Percentiles rank a stretch among this genome's conserved stretches.
phyloP scores from a whole-genome alignment of 1,140 invertebrate species.

The Ericerus pela region DNA sequence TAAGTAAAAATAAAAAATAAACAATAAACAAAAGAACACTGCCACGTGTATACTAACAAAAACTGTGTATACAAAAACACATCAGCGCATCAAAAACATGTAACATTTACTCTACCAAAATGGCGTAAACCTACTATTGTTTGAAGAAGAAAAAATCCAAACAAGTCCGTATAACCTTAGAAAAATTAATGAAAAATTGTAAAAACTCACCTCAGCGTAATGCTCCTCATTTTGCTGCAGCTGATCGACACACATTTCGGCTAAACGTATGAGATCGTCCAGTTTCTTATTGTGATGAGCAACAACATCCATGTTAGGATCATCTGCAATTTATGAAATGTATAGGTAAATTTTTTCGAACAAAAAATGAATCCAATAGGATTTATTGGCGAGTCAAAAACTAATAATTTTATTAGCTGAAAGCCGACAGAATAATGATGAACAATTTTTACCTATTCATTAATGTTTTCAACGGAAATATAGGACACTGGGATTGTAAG shows the following conservation, averaged over 20 bases:
- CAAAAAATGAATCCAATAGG: background rate
- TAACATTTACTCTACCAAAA: too few relatives aligned
- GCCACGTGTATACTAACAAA: background rate
- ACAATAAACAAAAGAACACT: background rate
- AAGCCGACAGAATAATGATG: too few relatives aligned
- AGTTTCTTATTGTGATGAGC: constrained; percentile 75
- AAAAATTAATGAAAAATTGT: too few relatives aligned
- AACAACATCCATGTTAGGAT: constrained; percentile 63
- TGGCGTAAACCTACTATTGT: too few relatives aligned
- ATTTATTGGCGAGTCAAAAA: background rate
- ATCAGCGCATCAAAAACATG: constrained; percentile 13
- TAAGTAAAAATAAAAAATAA: too few relatives aligned
- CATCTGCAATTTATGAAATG: constrained; percentile 56
- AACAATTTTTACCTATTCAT: too few relatives aligned
- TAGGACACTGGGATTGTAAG: too few relatives aligned
- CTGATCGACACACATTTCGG: constrained; percentile 94
- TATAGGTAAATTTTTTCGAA: background rate
- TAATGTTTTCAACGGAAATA: too few relatives aligned
- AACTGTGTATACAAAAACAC: background rate
- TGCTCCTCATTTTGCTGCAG: constrained; percentile 99
- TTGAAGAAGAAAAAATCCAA: too few relatives aligned
- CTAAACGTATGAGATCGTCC: constrained; percentile 91
- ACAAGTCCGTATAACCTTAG: too few relatives aligned
- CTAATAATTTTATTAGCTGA: too few relatives aligned
- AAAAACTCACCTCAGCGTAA: constrained; percentile 93